Base-by-base conservation (phyloP, 2,113 vertebrate genomes). In the Phalacrocorax brasilianus region DNA sequence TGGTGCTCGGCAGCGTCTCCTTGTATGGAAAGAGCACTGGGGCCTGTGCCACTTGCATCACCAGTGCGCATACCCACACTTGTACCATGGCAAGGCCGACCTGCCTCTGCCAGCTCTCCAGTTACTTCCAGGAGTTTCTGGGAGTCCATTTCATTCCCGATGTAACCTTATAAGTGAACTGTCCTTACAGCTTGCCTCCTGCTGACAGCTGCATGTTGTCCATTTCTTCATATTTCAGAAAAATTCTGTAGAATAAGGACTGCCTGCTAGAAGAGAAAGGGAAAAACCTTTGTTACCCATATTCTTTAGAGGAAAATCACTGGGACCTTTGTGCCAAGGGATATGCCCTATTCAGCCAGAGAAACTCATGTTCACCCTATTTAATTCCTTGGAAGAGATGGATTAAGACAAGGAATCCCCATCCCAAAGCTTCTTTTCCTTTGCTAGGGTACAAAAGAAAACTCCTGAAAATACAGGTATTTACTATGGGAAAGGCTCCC, bases 1-100 rank as follows among this genome's bases (percentile, higher is more conserved):
- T 7, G 22, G 8, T 50, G 32, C 45, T 67, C 3, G 0, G 15
- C 50, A 61, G 18, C 7, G 1, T 38, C 8, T 15, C 8, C 22
- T 83, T 42, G 11, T 19, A 44, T 0, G 5, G 15, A n/a, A 83
- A 49, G 50, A 79, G 50, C 50, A n/a, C 6, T 13, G 40, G n/a
- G 23, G 8, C 6, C 42, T 27, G 11, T 45, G 20, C 14, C 50
- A 22, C 32, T 32, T 14, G 9, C 28, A n/a, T 38, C 28, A 38
- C 45, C 47, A 21, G 19, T 17, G 49, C 3, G 0, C 3, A 7
- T 40, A 35, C 21, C 22, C 30, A 40, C 35, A 66, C 7, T 30
- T 50, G 61, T 42, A 40, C 47, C 42, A 8, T 38, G 18, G 26
- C 55, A 59, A 72, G 33, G 28, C 30, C 28, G 28, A 11, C 10